Base-by-base conservation (phyloP, 2,888 invertebrate species). In the Sinopyrophorus schimmeli region DNA sequence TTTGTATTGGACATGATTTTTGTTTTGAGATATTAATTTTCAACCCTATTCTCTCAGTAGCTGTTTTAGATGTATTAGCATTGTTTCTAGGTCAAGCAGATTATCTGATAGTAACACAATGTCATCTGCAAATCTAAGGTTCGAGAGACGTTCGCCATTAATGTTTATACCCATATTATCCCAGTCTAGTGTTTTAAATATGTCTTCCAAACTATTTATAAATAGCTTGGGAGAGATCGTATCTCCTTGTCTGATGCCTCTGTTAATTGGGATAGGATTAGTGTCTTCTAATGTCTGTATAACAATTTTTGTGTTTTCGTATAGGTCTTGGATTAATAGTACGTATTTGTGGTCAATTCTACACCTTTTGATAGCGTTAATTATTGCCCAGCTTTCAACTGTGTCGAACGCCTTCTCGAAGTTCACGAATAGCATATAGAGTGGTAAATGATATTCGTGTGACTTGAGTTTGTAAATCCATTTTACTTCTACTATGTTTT, bases 391-490 rank as follows among this genome's bases (percentile, higher is more conserved):
- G 10, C 26, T 5, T 26, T 26, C 26, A 2, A 26, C 26, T 9
- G 26, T 26, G 26, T 26, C 26, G 26, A 26, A 4, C 5, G 26
- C 26, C 26, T 26, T 10, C 10, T 26, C 5, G 10, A 26, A 26
- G 11, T 26, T 11, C 11, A 4, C 5, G n/a, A n/a, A n/a, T n/a
- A 26, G 11, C 26, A 26, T 26, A 9, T 10, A 26, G 5, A 26
- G 2, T 26, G 10, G 26, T 26, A n/a, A n/a, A 10, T 10, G 5
- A 26, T 10, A 26, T 26, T 26, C 10, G 10, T 26, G 9, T 26
- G 10, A 10, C 26, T 26, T 26, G 6, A 59, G 2, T 35, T 14
- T 35, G n/a, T 21, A 23, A 4, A 35, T 23, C 32, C 32, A 32
- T 16, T 18, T 4, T 17, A 17, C 17, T 10, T 5, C n/a, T 5